These are phyloP conservation scores for Pachycephus smyrnensis DNA, from an alignment of 2,888 invertebrate species.

Conservation along the genomic window DNA sequence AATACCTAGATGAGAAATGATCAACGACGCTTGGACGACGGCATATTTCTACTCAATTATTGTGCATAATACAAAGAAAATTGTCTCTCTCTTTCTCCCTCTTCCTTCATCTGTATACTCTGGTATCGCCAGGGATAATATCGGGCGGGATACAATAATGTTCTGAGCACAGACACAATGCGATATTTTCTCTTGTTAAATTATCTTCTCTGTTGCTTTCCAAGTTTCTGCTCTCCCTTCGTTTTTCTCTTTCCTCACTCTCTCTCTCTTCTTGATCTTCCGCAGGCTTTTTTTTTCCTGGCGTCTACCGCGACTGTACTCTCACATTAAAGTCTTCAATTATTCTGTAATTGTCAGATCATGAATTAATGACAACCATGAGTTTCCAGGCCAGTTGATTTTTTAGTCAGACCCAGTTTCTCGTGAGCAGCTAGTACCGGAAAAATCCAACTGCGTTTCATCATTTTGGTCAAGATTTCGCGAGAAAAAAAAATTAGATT, in stretches of 20 bases:
- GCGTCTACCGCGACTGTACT: neutral
- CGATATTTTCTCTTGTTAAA: slow-evolving; percentile 48
- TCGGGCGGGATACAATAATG: slow-evolving; percentile 46
- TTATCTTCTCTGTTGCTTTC: slow-evolving; percentile 41
- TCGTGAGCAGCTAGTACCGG: neutral
- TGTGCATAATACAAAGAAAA: slow-evolving; percentile 47
- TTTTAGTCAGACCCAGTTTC: neutral
- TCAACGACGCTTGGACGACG: slow-evolving; percentile 35
- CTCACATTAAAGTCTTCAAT: neutral
- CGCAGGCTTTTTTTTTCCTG: slow-evolving; percentile 2
- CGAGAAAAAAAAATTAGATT: neutral
- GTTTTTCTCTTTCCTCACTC: slow-evolving; percentile 4
- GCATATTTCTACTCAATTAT: slow-evolving; percentile 44
- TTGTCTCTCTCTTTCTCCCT: slow-evolving; percentile 16
- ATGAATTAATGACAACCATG: neutral
- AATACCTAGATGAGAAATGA: slow-evolving; percentile 1
- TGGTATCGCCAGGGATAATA: slow-evolving; percentile 37
- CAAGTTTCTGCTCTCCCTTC: slow-evolving; percentile 25
- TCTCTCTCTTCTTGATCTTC: slow-evolving; percentile 11
- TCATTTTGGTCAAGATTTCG: neutral
- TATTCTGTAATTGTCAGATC: neutral
- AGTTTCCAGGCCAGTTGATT: neutral
- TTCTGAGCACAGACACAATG: slow-evolving; percentile 42
- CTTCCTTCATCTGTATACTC: neutral
- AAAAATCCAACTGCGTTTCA: neutral